A percentile compares a stretch with the other conserved stretches of the same genome.
Evolutionary conservation across 2,113 vertebrate genomes (phyloP).

Genomic region (Proteles cristata): DNA sequence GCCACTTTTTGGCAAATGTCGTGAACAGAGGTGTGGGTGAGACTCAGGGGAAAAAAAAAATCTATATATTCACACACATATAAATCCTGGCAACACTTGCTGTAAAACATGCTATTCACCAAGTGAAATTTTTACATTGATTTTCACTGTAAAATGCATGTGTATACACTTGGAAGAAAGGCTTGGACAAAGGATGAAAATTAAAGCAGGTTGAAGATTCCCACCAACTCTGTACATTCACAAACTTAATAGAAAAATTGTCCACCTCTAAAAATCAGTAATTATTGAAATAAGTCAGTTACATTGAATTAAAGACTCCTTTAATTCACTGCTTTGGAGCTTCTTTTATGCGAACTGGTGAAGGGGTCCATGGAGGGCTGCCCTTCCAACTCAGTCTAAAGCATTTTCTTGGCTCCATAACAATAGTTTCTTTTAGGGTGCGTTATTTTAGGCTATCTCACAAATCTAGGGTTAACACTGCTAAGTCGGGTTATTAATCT

Average conservation of each 20-base stretch:
- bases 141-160: conserved; percentile 3
- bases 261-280: neutral
- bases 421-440: neutral
- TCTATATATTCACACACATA: conserved; percentile 11
- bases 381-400: conserved; percentile 14
- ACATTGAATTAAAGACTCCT: neutral
- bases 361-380: neutral
- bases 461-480: neutral
- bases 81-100: conserved; percentile 7
- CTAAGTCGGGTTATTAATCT: neutral
- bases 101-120: conserved; percentile 51
- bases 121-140: conserved; percentile 1
- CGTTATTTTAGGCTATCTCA: neutral
- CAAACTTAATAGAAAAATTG: neutral
- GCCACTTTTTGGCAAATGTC: conserved; percentile 52
- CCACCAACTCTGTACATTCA: neutral
- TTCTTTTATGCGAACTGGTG: neutral
- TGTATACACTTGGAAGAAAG: neutral
- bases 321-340: neutral
- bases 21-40: neutral
- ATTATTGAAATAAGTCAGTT: conserved; percentile 30
- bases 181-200: conserved; percentile 1
- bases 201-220: neutral
- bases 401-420: conserved; percentile 11
- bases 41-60: conserved; percentile 11